A percentile compares a stretch with the other conserved stretches of the same genome.
Conservation (phyloP, 2,888 invertebrate genomes). For the Psococerastis gibbosa region DNA sequence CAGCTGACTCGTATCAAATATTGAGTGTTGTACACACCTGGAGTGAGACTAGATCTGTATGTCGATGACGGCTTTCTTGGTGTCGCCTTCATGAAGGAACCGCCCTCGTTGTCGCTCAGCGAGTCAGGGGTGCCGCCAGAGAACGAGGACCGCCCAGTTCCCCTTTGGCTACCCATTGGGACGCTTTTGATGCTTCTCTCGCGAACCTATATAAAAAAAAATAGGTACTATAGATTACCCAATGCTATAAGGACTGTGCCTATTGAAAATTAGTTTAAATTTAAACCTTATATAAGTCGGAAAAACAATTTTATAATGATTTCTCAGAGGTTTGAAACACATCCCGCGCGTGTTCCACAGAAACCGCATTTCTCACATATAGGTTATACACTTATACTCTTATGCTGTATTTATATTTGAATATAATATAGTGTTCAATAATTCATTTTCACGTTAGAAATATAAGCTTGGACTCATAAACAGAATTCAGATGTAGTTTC, state of each 20-base stretch:
- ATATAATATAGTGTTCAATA: too few species aligned
- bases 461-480: constrained; percentile 1
- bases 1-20: too few species aligned
- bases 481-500: neutral
- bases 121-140: constrained; percentile 81
- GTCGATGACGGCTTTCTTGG: constrained; percentile 18
- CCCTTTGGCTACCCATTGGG: constrained; percentile 50
- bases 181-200: constrained; percentile 82
- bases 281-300: neutral
- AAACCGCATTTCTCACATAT: too few species aligned
- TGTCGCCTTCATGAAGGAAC: constrained; percentile 48
- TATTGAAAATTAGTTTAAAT: too few species aligned
- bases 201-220: constrained; percentile 67
- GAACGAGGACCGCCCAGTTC: constrained; percentile 47
- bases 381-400: too few species aligned
- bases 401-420: too few species aligned
- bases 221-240: too few species aligned
- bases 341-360: too few species aligned
- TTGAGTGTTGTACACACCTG: too few species aligned
- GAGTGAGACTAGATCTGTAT: constrained; percentile 47
- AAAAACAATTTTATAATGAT: constrained; percentile 6
- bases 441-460: too few species aligned
- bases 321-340: too few species aligned
- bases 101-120: constrained; percentile 62
- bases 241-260: too few species aligned